Evolutionary conservation across 2,888 invertebrate genomes (phyloP).

Genomic region (Cryptocephalus primarius): DNA sequence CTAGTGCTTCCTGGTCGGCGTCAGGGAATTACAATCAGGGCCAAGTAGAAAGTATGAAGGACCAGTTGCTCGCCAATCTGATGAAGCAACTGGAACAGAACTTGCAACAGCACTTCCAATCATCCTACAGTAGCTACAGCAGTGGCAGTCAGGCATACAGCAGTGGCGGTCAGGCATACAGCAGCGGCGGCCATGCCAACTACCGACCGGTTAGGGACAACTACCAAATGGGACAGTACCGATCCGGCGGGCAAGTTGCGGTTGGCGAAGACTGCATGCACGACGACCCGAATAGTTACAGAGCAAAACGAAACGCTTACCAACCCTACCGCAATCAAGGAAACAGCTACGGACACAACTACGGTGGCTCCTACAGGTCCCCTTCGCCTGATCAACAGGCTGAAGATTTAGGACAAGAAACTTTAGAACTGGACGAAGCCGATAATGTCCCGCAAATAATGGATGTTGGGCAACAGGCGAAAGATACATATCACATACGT

Average conservation of each 20-base stretch:
- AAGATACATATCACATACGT: constrained; percentile 1
- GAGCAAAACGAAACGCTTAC: constrained; percentile 13
- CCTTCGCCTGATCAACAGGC: constrained; percentile 3
- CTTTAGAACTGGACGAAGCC: constrained; percentile 3
- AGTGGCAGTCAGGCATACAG: constrained; percentile 22
- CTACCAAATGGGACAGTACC: constrained; percentile 12
- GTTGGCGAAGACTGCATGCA: constrained; percentile 14
- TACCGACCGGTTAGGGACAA: constrained; percentile 17
- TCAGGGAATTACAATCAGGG: constrained; percentile 14
- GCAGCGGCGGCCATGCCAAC: constrained; percentile 14
- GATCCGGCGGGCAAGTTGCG: constrained; percentile 7
- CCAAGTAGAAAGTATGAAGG: constrained; percentile 24
- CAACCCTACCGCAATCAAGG: constrained; percentile 11
- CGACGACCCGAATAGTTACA: constrained; percentile 12
- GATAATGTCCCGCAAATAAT: background rate
- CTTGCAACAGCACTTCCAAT: constrained; percentile 23
- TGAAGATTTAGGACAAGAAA: constrained; percentile 14
- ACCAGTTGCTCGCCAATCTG: constrained; percentile 28
- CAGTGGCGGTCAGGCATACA: constrained; percentile 11
- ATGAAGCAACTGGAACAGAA: constrained; percentile 30
- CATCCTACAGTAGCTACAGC: constrained; percentile 5
- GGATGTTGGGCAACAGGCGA: background rate
- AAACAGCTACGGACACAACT: background rate
- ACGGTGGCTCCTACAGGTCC: no score
- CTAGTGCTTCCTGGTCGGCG: constrained; percentile 8